phyloP scores from a whole-genome alignment of 2,113 vertebrate species.

The Dicaeum eximium region DNA sequence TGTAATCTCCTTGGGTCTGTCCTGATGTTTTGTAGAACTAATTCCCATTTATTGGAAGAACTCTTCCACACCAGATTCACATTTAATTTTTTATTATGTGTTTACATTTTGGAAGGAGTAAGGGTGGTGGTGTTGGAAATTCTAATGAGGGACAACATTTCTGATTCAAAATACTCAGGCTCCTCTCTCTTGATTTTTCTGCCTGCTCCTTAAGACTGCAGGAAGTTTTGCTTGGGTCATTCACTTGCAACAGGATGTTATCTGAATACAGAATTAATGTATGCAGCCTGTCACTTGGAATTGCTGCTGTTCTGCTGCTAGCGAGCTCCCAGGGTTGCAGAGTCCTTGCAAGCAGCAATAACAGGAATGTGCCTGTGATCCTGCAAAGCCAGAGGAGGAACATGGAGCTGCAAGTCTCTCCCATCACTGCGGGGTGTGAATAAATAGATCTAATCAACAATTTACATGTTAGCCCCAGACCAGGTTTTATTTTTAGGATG shows the following conservation, averaged over 20 bases:
- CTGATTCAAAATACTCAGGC: background rate
- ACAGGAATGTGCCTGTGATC: background rate
- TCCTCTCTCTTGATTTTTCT: background rate
- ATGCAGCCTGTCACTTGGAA: conserved; percentile 31
- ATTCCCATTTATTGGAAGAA: background rate
- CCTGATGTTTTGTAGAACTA: background rate
- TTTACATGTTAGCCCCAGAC: conserved; percentile 16
- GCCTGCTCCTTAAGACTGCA: background rate
- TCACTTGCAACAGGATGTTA: conserved; percentile 24
- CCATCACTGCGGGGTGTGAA: conserved; percentile 1
- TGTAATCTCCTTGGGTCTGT: background rate
- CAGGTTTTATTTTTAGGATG: conserved; percentile 27
- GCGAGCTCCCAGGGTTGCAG: conserved; percentile 32
- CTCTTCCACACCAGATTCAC: background rate
- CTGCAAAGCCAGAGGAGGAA: background rate
- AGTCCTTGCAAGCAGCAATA: conserved; percentile 16
- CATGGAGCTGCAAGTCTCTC: background rate
- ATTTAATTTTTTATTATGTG: conserved; percentile 13
- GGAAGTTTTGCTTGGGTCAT: conserved; percentile 42
- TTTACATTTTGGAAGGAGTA: background rate
- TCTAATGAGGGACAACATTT: background rate
- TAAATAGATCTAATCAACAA: conserved; percentile 26
- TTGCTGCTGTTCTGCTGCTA: conserved; percentile 26
- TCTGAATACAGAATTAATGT: conserved; percentile 4
- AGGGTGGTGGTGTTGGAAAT: background rate